A percentile compares a stretch with the other conserved stretches of the same genome.
phyloP scores from a whole-genome alignment of 2,797 vertebrate genomes.

The Lagothrix lagotricha region DNA sequence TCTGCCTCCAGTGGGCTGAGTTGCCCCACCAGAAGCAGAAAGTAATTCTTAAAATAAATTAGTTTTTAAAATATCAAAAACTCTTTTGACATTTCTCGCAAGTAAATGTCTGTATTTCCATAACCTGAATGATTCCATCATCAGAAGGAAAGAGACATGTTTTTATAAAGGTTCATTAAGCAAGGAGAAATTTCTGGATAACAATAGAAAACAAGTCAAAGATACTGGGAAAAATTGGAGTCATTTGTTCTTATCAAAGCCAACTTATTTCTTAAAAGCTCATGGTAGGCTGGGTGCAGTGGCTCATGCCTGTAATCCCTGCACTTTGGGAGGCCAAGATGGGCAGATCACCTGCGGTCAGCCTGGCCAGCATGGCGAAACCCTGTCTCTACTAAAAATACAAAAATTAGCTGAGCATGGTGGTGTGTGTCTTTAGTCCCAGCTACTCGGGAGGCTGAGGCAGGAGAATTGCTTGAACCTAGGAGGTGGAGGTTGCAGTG shows the following conservation, averaged over 20 bases:
- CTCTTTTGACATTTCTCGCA: not conserved
- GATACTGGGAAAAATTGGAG: not conserved
- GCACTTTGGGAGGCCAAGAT: not conserved
- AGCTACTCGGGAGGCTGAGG: not conserved
- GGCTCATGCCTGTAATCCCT: not conserved
- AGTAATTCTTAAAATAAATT: not conserved
- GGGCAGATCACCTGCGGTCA: not conserved
- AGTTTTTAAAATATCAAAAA: not conserved
- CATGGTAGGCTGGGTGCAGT: not conserved
- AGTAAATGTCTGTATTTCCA: not conserved
- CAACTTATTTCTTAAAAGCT: conserved; percentile 9
- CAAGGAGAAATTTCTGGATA: not conserved
- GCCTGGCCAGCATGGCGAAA: not conserved
- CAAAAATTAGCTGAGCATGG: not conserved
- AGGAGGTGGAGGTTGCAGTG: not conserved
- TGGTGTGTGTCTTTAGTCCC: not conserved
- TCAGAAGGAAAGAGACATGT: not conserved
- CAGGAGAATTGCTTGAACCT: not conserved
- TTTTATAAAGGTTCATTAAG: not conserved
- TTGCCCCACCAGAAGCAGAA: not conserved
- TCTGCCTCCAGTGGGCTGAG: not conserved
- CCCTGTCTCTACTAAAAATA: not conserved
- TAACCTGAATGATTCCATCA: not conserved
- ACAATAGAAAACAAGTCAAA: not conserved
- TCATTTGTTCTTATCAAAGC: conserved; percentile 3